Percentiles rank a stretch among this genome's conserved stretches.
Conservation (phyloP, 2,113 vertebrate species). For the Perca flavescens region DNA sequence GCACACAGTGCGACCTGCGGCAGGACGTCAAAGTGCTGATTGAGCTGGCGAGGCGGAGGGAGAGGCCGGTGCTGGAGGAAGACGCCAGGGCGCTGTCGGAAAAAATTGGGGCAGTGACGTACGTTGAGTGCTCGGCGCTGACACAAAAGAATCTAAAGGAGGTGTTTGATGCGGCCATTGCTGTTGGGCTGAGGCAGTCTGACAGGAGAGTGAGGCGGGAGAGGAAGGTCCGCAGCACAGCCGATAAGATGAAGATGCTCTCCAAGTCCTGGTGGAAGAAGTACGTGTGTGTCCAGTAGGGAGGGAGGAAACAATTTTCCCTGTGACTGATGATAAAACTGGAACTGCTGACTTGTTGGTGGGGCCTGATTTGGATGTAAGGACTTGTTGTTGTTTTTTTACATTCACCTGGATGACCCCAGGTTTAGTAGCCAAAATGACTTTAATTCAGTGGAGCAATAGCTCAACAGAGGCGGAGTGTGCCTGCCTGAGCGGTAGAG, state of each 20-base stretch:
- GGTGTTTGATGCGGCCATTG: slow-evolving; percentile 89
- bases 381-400: slow-evolving; percentile 15
- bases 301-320: not conserved
- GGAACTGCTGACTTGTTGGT: slow-evolving; percentile 49
- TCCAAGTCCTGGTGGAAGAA: slow-evolving; percentile 92
- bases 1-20: slow-evolving; percentile 89
- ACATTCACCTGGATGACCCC: slow-evolving; percentile 23
- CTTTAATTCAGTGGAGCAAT: slow-evolving; percentile 28
- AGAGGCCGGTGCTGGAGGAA: slow-evolving; percentile 81
- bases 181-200: slow-evolving; percentile 81
- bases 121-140: slow-evolving; percentile 89
- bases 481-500: slow-evolving; percentile 16
- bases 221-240: slow-evolving; percentile 84
- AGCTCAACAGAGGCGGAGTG: slow-evolving; percentile 1
- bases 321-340: slow-evolving; percentile 44
- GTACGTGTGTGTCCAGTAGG: slow-evolving; percentile 86
- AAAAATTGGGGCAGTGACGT: slow-evolving; percentile 84
- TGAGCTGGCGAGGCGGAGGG: slow-evolving; percentile 82
- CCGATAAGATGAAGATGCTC: slow-evolving; percentile 89
- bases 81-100: slow-evolving; percentile 83
- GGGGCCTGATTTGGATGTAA: slow-evolving; percentile 40
- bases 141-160: slow-evolving; percentile 91
- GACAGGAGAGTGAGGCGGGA: slow-evolving; percentile 80
- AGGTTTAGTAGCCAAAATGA: slow-evolving; percentile 27
- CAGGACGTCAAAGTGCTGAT: slow-evolving; percentile 88